phyloP scores from a whole-genome alignment of 2,113 vertebrate species.

The Sapajus apella region DNA sequence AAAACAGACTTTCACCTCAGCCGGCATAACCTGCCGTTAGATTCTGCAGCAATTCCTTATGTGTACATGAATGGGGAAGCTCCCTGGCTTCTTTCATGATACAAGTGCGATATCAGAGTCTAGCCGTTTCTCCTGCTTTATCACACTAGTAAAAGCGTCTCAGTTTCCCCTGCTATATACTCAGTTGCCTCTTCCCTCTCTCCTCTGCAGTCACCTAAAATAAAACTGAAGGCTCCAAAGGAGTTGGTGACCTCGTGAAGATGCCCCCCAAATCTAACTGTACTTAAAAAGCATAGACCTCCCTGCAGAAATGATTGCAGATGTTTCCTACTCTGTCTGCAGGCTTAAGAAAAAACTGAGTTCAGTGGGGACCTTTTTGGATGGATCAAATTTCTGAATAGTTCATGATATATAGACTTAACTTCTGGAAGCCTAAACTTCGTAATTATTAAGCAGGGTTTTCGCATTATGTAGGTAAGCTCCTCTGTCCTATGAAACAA shows the following conservation, averaged over 20 bases:
- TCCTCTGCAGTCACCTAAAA: background rate
- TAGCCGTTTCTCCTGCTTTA: background rate
- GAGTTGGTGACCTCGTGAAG: background rate
- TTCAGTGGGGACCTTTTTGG: background rate
- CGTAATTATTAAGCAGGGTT: background rate
- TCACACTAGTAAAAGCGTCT: background rate
- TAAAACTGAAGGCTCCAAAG: background rate
- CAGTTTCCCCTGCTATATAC: background rate
- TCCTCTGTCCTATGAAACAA: background rate
- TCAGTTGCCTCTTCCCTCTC: background rate
- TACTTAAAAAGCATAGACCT: background rate
- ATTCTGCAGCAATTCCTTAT: background rate
- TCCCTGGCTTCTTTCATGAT: background rate
- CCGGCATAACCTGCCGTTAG: background rate
- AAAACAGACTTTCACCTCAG: constrained; percentile 42
- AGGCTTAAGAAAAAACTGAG: background rate
- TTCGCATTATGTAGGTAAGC: background rate
- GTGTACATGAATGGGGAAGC: background rate
- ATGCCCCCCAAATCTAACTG: background rate
- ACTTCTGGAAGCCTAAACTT: background rate
- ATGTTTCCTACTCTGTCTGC: background rate
- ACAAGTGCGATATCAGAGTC: background rate
- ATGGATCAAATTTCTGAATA: constrained; percentile 25
- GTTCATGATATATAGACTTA: background rate
- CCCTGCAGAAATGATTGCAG: background rate